A percentile compares a stretch with the other conserved stretches of the same genome.
phyloP scores from a whole-genome alignment of 2,888 invertebrate species.

The Heterodera filipjevi region DNA sequence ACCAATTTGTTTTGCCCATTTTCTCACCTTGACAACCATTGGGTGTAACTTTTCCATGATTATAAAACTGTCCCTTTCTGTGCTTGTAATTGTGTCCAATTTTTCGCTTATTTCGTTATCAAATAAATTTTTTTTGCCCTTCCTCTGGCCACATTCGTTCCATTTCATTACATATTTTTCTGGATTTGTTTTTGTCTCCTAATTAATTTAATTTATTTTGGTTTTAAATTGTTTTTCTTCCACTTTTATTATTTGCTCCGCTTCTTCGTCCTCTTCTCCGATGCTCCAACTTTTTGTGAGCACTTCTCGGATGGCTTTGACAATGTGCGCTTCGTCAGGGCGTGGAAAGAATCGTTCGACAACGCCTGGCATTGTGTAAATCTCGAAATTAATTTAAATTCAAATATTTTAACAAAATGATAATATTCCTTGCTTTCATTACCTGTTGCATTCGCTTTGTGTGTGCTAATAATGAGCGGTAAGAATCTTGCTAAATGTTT shows the following conservation, averaged over 20 bases:
- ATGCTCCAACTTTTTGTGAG: constrained; percentile 8
- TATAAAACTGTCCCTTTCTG: too few relatives aligned
- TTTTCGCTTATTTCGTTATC: too few relatives aligned
- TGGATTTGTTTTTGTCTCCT: background rate
- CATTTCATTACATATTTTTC: background rate
- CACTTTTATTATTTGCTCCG: background rate
- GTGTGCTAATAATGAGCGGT: background rate
- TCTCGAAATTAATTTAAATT: background rate
- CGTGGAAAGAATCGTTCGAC: background rate
- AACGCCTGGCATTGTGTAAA: background rate
- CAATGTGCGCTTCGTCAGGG: background rate
- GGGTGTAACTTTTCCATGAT: too few relatives aligned
- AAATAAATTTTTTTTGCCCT: too few relatives aligned
- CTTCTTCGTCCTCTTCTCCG: background rate
- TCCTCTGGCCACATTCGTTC: background rate
- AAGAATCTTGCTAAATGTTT: background rate
- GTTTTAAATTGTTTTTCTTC: background rate
- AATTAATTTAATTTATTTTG: background rate
- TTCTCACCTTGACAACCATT: too few relatives aligned
- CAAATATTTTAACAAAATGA: background rate
- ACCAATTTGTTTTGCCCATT: too few relatives aligned
- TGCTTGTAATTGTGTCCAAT: too few relatives aligned
- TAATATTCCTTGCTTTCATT: background rate
- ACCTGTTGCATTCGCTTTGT: background rate
- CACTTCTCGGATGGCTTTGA: background rate